Evolutionary conservation across 2,888 invertebrate genomes (phyloP), one percentile per base, ranked within the genome.

Genomic region (Agrochola lota): DNA sequence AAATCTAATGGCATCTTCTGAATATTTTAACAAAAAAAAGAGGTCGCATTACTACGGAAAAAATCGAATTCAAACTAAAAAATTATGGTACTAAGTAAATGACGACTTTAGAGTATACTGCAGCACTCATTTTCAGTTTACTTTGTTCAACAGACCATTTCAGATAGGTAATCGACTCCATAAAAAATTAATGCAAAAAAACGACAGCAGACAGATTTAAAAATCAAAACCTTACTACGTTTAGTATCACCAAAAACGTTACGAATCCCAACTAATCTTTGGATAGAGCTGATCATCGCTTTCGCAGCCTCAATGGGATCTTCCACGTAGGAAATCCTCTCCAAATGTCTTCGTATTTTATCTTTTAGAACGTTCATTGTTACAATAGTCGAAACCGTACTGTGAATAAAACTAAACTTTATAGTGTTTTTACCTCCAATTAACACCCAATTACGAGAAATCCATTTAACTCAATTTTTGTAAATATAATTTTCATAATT

Each of bases 221-320:
- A n/a, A 26, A 62, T 5, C 3, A 46, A 66, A 66, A 17, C 8
- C 93, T 91, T 87, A 90, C 93, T 90, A 0, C 80, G 86, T 43
- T 90, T 76, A 26, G 85, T 88, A 77, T 94, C 93, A 0, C 93
- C 93, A 77, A 93, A 94, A 1, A 94, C 89, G 71, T 94, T 92
- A 64, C 87, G 89, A 46, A 94, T 92, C 0, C 94, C 94, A 59
- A 93, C 94, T 17, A 93, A 74, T 62, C 83, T 86, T 84, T 93
- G 92, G 8, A 94, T 92, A 9, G 76, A 86, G 79, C 89, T 92
- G 55, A 94, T 85, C 90, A 94, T 92, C 30, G 78, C 81, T 81
- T 92, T 94, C 8, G 91, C 89, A 6, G 86, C 86, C 30, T 90
- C 89, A 55, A 94, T 88, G 0, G 92, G 93, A 80, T 94, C 92